Evolutionary conservation across 2,797 vertebrate genomes (phyloP).

Genomic region (Hybognathus amarus): DNA sequence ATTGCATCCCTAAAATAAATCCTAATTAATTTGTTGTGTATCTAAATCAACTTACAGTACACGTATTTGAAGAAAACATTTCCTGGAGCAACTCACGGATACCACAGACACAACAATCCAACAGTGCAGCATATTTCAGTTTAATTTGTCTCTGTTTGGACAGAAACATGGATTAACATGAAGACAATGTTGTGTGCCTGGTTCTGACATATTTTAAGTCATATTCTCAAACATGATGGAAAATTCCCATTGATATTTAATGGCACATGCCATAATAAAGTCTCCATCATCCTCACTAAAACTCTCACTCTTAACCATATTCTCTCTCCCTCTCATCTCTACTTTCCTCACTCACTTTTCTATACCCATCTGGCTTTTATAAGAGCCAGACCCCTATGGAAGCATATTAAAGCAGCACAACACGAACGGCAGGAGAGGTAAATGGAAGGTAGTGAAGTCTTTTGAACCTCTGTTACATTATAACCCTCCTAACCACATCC

Average conservation of each 20-base stretch:
- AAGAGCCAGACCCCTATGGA: slow-evolving; percentile 82
- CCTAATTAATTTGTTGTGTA: neutral
- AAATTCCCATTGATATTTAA: slow-evolving; percentile 32
- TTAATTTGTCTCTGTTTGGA: neutral
- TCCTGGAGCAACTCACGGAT: neutral
- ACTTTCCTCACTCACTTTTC: slow-evolving; percentile 66
- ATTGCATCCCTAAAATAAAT: neutral
- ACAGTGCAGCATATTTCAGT: neutral
- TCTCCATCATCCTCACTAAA: slow-evolving; percentile 51
- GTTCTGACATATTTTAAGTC: slow-evolving; percentile 43
- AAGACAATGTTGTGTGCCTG: slow-evolving; percentile 3
- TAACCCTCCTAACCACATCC: slow-evolving; percentile 86
- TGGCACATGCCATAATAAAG: slow-evolving; percentile 56
- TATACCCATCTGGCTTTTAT: slow-evolving; percentile 82
- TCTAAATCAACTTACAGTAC: neutral
- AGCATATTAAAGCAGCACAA: slow-evolving; percentile 85
- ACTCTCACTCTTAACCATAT: slow-evolving; percentile 18
- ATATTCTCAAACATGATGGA: neutral
- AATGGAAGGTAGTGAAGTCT: slow-evolving; percentile 85
- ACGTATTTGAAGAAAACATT: neutral
- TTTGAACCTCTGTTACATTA: slow-evolving; percentile 86
- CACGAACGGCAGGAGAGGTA: slow-evolving; percentile 84
- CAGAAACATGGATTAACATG: neutral
- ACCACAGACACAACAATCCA: too few relatives aligned
- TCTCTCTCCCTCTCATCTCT: slow-evolving; percentile 52